Percentiles rank a stretch among this genome's conserved stretches.
phyloP scores from a whole-genome alignment of 2,888 invertebrate species.

The Conus canariensis region DNA sequence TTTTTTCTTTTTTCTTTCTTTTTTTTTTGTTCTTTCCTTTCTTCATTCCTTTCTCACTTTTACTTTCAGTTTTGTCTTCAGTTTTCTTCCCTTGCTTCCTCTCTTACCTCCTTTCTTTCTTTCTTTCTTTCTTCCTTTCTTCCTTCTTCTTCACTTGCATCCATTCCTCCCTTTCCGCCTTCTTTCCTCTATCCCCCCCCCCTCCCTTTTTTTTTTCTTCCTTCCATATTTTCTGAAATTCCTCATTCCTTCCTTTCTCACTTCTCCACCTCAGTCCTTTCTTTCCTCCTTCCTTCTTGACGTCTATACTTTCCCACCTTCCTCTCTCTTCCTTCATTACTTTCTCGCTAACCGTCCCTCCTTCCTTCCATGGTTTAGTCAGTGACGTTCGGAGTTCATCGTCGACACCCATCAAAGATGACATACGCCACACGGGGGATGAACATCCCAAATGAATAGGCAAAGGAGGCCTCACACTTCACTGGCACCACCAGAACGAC shows the following conservation, averaged over 20 bases:
- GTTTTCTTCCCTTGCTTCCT: neutral
- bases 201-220: neutral
- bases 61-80: neutral
- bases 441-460: too few species aligned
- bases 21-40: neutral
- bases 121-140: neutral
- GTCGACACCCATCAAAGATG: too few species aligned
- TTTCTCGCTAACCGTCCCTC: neutral
- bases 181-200: too few species aligned
- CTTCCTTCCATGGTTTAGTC: neutral
- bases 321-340: neutral
- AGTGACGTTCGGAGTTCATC: too few species aligned
- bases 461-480: too few species aligned
- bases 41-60: neutral
- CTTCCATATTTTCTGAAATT: neutral
- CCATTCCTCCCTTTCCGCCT: too few species aligned
- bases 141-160: neutral
- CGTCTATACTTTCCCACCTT: neutral
- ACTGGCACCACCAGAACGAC: too few species aligned
- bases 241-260: neutral
- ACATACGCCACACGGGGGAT: too few species aligned
- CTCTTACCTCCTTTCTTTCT: too few species aligned
- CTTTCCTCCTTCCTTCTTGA: neutral
- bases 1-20: neutral
- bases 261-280: neutral